Conservation (phyloP, 2,113 vertebrate genomes). For the Carassius gibelio region DNA sequence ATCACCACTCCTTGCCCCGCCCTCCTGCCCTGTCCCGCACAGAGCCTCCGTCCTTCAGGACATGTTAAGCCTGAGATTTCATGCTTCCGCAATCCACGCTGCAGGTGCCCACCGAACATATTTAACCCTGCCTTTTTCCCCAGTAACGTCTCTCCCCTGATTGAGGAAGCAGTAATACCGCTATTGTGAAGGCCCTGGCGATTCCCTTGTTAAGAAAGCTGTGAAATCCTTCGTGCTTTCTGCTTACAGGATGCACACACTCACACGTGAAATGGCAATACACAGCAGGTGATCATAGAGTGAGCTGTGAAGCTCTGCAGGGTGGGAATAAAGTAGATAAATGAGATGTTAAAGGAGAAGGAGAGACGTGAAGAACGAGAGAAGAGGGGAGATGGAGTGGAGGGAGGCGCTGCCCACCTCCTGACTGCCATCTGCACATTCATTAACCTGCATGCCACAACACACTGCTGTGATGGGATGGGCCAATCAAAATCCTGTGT, state of each 20-base stretch:
- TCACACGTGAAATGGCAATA: constrained; percentile 4
- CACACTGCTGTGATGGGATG: constrained; percentile 61
- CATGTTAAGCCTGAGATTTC: constrained; percentile 56
- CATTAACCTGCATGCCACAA: constrained; percentile 84
- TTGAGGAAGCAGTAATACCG: constrained; percentile 33
- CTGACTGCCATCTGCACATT: constrained; percentile 81
- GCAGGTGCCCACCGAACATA: constrained; percentile 49
- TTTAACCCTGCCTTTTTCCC: constrained; percentile 52
- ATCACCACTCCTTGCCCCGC: constrained; percentile 20
- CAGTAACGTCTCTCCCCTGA: constrained; percentile 34
- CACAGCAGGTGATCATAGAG: constrained; percentile 38
- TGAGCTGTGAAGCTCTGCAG: constrained; percentile 21
- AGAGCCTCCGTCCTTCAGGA: constrained; percentile 38
- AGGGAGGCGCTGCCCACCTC: constrained; percentile 54
- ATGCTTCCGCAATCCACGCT: constrained; percentile 48
- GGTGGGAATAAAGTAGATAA: constrained; percentile 28
- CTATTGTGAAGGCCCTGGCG: constrained; percentile 17
- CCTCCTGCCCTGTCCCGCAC: constrained; percentile 7
- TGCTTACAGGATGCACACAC: constrained; percentile 35
- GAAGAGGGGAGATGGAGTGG: constrained; percentile 13
- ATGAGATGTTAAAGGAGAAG: constrained; percentile 41
- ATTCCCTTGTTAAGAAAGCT: constrained; percentile 53
- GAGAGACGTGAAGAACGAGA: constrained; percentile 35
- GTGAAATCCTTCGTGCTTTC: constrained; percentile 51
- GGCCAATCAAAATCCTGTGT: constrained; percentile 44